Evolutionary conservation across 2,113 vertebrate species (phyloP).

Genomic region (Anoplopoma fimbria): DNA sequence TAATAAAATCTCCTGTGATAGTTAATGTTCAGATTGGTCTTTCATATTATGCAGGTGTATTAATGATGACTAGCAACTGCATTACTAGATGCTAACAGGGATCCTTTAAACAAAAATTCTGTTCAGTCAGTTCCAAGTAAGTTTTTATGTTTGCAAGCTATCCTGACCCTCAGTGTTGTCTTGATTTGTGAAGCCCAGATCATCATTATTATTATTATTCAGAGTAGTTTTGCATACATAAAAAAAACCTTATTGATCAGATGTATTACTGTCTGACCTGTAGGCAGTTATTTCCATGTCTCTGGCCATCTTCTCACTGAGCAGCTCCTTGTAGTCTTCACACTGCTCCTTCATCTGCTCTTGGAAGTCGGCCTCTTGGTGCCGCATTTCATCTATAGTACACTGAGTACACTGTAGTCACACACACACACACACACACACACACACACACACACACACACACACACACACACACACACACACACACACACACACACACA

Average conservation of each 20-base stretch:
- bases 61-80: neutral
- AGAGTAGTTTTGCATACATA: neutral
- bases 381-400: conserved; percentile 70
- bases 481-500: conserved; percentile 1
- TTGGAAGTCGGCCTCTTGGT: conserved; percentile 68
- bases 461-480: conserved; percentile 4
- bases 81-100: neutral
- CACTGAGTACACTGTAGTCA: conserved; percentile 65
- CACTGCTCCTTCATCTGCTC: conserved; percentile 80
- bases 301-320: conserved; percentile 83
- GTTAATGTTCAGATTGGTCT: neutral
- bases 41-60: neutral
- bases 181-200: neutral
- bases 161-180: neutral
- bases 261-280: conserved; percentile 69
- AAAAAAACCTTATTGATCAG: neutral
- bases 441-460: conserved; percentile 2
- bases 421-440: conserved; percentile 12
- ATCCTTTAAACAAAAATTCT: neutral
- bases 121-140: neutral
- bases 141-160: neutral
- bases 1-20: neutral
- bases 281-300: conserved; percentile 84
- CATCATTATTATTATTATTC: neutral
- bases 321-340: conserved; percentile 77